Conservation (phyloP, 1,140 invertebrate species). For the Macrotrachela quadricornifera region DNA sequence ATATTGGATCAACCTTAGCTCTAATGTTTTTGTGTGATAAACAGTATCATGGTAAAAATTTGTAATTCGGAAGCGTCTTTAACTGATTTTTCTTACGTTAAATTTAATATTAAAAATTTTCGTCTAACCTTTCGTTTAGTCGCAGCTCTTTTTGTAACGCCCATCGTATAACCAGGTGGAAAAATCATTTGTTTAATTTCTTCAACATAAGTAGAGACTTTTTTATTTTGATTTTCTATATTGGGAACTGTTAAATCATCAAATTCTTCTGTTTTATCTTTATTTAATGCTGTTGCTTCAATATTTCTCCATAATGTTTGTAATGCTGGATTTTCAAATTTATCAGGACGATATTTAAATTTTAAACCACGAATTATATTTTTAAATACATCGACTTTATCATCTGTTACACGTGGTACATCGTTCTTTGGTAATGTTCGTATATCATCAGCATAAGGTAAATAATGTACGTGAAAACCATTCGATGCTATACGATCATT, state of each 20-base stretch:
- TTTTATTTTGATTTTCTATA: conserved; percentile 23
- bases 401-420: too few relatives aligned
- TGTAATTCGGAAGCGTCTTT: too few relatives aligned
- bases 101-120: too few relatives aligned
- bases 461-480: conserved; percentile 34
- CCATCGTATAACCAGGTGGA: too few relatives aligned
- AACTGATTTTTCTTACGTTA: too few relatives aligned
- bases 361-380: conserved; percentile 33
- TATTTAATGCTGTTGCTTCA: conserved; percentile 34
- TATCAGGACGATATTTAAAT: conserved; percentile 30
- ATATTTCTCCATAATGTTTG: conserved; percentile 35
- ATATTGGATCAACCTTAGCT: too few relatives aligned
- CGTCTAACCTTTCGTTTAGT: too few relatives aligned
- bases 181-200: conserved; percentile 11
- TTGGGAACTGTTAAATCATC: conserved; percentile 32
- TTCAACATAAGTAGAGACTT: conserved; percentile 25
- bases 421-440: conserved; percentile 45
- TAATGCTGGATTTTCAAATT: conserved; percentile 31
- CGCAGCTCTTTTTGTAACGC: too few relatives aligned
- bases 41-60: too few relatives aligned
- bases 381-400: conserved; percentile 17
- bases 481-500: conserved; percentile 31
- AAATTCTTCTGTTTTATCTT: conserved; percentile 28
- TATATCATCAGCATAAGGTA: conserved; percentile 36
- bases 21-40: too few relatives aligned